Conservation (phyloP, 2,113 vertebrate genomes). For the Epinephelus moara region DNA sequence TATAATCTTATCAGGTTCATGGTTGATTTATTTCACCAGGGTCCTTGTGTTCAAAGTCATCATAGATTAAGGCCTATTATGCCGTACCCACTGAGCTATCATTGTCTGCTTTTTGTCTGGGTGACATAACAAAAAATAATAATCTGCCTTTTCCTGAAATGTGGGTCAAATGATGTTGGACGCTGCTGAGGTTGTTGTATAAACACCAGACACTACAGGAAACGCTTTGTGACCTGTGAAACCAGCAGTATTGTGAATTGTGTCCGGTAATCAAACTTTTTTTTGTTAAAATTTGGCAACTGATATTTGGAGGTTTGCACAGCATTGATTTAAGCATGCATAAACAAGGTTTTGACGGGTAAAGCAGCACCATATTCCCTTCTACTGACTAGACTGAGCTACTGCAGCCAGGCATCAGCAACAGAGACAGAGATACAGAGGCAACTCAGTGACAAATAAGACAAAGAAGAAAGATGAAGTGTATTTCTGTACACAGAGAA, state of each 20-base stretch:
- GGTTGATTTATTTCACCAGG: slow-evolving; percentile 1
- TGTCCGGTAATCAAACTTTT: not conserved
- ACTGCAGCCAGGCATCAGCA: slow-evolving; percentile 31
- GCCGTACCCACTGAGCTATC: not conserved
- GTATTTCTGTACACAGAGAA: not conserved
- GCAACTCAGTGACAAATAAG: not conserved
- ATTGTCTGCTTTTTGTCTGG: slow-evolving; percentile 23
- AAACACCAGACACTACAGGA: slow-evolving; percentile 24
- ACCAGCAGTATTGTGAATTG: not conserved
- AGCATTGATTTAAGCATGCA: slow-evolving; percentile 24
- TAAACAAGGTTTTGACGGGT: slow-evolving; percentile 14
- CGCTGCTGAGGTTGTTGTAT: slow-evolving; percentile 12
- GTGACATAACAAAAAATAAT: slow-evolving; percentile 29
- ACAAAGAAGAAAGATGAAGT: not conserved
- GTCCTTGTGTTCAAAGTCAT: slow-evolving; percentile 7
- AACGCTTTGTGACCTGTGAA: not conserved
- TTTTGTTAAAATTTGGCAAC: not conserved
- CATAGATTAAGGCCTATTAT: slow-evolving; percentile 6
- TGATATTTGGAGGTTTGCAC: slow-evolving; percentile 2
- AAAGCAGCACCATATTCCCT: slow-evolving; percentile 42
- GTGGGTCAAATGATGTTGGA: slow-evolving; percentile 71
- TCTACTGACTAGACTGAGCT: slow-evolving; percentile 46
- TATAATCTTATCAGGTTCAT: not conserved
- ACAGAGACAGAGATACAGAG: not conserved
- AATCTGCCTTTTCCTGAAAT: slow-evolving; percentile 70